Evolutionary conservation across 2,113 vertebrate genomes (phyloP), one percentile per base, ranked within the genome.

Genomic region (Ceyx melanurus): DNA sequence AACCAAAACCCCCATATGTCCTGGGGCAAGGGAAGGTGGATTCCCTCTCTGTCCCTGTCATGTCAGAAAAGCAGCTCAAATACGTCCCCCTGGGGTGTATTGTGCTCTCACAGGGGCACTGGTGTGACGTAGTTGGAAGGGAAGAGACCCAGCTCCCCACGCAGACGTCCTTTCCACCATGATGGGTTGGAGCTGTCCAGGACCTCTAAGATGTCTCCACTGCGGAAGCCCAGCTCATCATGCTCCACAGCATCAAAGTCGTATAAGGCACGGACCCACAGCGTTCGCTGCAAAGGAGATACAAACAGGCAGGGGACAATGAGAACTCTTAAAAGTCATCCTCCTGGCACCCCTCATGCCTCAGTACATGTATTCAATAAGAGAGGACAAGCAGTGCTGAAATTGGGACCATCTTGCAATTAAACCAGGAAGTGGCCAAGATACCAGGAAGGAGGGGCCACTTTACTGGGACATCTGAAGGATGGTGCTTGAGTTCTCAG

Each of bases 81-180:
- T 35, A 35, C 2, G 42, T 62, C 22, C 12, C 42, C 64, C 40
- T 56, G 33, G 66, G 9, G 58, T 31, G n/a, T 28, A 6, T 20
- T 48, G 43, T 31, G 70, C 85, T 54, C 43, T 98, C 97, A 98
- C 54, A 96, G 95, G 23, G 23, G 95, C 76, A 98, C 72, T 2
- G 97, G 95, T 11, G 82, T 89, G 18, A 98, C 99, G 0, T 99
- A 99, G 97, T 99, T 99, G 68, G 98, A 96, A 8, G 99, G 99
- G 94, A 99, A 99, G 82, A 99, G 98, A 65, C 99, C 99, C 10
- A 95, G 92, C 10, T 94, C 97, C 35, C 98, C 98, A 60, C 97
- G 97, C 85, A 99, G 98, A 25, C 97, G 97, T 48, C 99, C 99
- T 25, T 90, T 98, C 99, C 99, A 99, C 99, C 99, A 99, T 2